Evolutionary conservation across 2,888 invertebrate species (phyloP), one percentile per base, ranked within the genome.

Genomic region (Drosophila antonietae): DNA sequence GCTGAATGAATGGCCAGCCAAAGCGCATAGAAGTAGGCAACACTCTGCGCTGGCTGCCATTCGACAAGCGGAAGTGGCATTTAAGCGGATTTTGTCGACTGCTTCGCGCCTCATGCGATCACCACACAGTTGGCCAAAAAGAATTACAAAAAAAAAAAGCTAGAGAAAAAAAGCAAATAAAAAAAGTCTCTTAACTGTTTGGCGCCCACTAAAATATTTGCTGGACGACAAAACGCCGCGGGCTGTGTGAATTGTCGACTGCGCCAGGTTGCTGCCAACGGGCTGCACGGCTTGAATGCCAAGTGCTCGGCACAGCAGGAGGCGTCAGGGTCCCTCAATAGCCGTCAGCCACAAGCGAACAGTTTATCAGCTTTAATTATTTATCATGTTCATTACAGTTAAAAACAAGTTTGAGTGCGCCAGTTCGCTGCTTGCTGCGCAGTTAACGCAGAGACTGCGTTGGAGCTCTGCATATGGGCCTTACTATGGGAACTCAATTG

Each of bases 1-100:
- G 28, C 28, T 28, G 28, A 5, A 28, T 73, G 53, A 43, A 65
- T 53, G 41, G 76, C 68, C 63, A 46, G 67, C 58, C 59, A 69
- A 78, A 68, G 67, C 62, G 65, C 78, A 58, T 37, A 58, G 14
- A 70, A 78, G 59, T 69, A 82, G 43, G 62, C 71, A 69, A 52
- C 68, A 69, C 78, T 65, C 56, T 33, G 33, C 41, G 39, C 49
- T 18, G 53, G 47, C 75, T 66, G 51, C 20, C 28, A 39, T 58
- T 75, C 60, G 46, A 44, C 46, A 56, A 56, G 52, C 89, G 83
- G 89, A 89, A 84, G 72, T 84, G 85, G 79, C 82, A 81, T 89
- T 89, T 83, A 89, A 83, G 84, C 84, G 84, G 83, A 83, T 89
- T 83, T 69, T 64, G 68, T 57, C 68, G 52, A 83, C 70, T 74